A percentile compares a stretch with the other conserved stretches of the same genome.
Conservation (phyloP, 2,797 vertebrate species). For the Tarsius wallacei region DNA sequence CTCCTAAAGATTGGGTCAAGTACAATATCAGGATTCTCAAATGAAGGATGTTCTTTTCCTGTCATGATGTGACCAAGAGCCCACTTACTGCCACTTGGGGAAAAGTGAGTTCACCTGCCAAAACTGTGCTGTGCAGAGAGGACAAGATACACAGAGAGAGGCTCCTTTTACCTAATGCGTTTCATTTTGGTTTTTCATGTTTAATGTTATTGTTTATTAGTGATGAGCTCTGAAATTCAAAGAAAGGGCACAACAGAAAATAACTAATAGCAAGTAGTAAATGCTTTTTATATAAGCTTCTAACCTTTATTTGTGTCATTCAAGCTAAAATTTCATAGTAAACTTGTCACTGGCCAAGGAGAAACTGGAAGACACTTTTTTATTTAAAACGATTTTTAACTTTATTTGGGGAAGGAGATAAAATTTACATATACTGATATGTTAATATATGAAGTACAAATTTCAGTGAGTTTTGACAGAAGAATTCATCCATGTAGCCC, state of each 20-base stretch:
- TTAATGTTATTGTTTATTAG: neutral
- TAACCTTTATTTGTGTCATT: neutral
- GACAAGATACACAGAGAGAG: neutral
- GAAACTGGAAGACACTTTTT: neutral
- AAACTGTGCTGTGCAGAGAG: neutral
- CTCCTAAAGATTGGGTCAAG: neutral
- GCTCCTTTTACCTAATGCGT: neutral
- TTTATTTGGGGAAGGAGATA: neutral
- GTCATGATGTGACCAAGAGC: neutral
- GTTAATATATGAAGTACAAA: neutral
- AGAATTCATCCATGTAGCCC: neutral
- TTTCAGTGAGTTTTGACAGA: slow-evolving; percentile 38
- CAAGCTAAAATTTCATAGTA: slow-evolving; percentile 46
- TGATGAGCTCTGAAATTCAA: neutral
- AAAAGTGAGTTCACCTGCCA: neutral
- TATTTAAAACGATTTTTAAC: neutral
- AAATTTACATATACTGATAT: neutral
- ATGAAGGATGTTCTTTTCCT: neutral
- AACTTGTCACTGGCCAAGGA: neutral
- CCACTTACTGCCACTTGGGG: neutral
- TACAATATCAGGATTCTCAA: neutral
- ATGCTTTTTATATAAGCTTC: neutral
- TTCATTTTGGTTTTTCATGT: neutral
- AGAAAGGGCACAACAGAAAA: slow-evolving; percentile 6
- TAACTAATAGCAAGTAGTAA: neutral